A percentile compares a stretch with the other conserved stretches of the same genome.
phyloP scores from a whole-genome alignment of 1,140 invertebrate species.

The Hyles euphorbiae region DNA sequence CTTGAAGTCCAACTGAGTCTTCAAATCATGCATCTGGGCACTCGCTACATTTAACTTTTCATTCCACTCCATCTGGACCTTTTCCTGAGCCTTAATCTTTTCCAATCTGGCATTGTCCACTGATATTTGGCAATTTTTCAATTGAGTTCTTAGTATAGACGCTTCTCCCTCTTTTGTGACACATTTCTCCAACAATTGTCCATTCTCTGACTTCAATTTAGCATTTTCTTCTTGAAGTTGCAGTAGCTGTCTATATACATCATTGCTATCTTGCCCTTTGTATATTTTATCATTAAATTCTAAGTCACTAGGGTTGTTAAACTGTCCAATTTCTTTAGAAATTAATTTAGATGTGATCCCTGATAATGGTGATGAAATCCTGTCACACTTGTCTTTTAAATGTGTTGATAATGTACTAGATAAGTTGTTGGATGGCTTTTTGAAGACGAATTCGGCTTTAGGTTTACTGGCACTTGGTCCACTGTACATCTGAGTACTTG shows the following conservation, averaged over 20 bases:
- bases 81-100: constrained; percentile 60
- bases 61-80: constrained; percentile 57
- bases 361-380: constrained; percentile 54
- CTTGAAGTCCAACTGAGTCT: constrained; percentile 67
- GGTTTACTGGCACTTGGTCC: constrained; percentile 35
- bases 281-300: constrained; percentile 51
- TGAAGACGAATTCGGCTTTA: constrained; percentile 44
- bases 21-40: constrained; percentile 51
- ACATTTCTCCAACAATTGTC: constrained; percentile 62
- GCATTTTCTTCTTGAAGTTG: constrained; percentile 59
- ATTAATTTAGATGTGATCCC: constrained; percentile 40
- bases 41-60: constrained; percentile 48
- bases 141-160: constrained; percentile 61
- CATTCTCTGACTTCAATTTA: constrained; percentile 65
- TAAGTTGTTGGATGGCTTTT: constrained; percentile 39
- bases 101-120: constrained; percentile 60
- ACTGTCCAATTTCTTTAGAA: constrained; percentile 18
- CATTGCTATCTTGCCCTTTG: constrained; percentile 39
- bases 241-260: constrained; percentile 45
- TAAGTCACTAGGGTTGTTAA: constrained; percentile 38
- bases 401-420: constrained; percentile 34
- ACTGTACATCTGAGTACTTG: constrained; percentile 44
- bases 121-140: constrained; percentile 55
- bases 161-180: constrained; percentile 68
- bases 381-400: constrained; percentile 45